Conservation (phyloP, 2,113 vertebrate genomes). For the Phrynosoma blainvillii region DNA sequence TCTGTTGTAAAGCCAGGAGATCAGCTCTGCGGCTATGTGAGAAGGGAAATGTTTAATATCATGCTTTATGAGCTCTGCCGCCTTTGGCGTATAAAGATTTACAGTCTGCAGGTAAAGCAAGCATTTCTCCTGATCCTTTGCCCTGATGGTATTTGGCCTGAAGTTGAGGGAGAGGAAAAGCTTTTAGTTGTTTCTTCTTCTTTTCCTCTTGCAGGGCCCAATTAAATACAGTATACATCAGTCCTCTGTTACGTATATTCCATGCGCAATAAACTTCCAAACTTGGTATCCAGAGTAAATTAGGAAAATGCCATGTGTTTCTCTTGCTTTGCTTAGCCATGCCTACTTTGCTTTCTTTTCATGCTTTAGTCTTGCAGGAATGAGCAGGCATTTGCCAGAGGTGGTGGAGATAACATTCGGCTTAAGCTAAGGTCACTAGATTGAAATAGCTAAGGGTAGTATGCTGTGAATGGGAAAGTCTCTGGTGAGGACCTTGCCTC, state of each 20-base stretch:
- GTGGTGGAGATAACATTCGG: neutral
- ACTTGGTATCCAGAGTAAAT: neutral
- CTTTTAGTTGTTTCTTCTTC: neutral
- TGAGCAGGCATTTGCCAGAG: neutral
- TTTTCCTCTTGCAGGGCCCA: neutral
- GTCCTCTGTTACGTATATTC: neutral
- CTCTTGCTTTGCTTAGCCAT: neutral
- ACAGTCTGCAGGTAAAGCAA: conserved; percentile 56
- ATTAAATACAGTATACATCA: neutral
- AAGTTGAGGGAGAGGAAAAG: neutral
- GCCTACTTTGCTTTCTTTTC: neutral
- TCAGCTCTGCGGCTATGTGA: conserved; percentile 26
- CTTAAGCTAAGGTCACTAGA: neutral
- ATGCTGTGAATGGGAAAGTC: neutral
- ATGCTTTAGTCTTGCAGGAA: neutral
- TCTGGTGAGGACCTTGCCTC: neutral
- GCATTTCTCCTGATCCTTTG: neutral
- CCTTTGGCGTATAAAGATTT: conserved; percentile 56
- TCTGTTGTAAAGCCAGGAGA: conserved; percentile 21
- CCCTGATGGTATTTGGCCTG: neutral
- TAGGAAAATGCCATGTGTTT: neutral
- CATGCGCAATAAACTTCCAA: neutral
- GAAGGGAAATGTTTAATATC: conserved; percentile 60
- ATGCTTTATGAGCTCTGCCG: conserved; percentile 48
- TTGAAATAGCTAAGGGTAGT: neutral